These are phyloP conservation scores for Prunella fulvescens DNA, from an alignment of 2,113 vertebrate species.

Conservation along the genomic window DNA sequence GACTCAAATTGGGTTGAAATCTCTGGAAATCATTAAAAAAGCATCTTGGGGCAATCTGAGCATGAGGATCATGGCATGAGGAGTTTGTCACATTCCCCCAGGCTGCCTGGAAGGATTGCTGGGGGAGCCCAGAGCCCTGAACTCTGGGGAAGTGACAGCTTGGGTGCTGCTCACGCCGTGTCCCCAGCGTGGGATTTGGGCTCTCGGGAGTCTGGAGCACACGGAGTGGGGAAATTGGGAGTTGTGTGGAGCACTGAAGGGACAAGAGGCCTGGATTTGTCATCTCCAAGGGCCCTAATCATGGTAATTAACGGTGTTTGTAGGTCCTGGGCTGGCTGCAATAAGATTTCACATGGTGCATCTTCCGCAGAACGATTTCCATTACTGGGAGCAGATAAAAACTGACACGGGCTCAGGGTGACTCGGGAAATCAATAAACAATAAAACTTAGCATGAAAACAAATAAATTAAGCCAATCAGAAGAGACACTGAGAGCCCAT, in stretches of 20 bases:
- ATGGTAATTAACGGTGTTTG: neutral
- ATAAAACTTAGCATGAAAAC: slow-evolving; percentile 62
- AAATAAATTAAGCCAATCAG: slow-evolving; percentile 55
- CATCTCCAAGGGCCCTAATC: neutral
- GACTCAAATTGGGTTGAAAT: neutral
- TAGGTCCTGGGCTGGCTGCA: neutral
- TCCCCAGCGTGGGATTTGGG: rapidly evolving
- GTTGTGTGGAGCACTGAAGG: neutral
- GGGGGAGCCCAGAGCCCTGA: neutral
- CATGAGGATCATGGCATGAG: neutral
- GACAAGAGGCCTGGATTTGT: neutral
- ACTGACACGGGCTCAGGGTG: neutral
- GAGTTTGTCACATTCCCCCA: neutral
- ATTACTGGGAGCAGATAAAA: slow-evolving; percentile 46
- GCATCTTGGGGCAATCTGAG: neutral
- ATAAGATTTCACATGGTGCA: neutral
- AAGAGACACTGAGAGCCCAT: neutral
- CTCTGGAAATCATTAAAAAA: neutral
- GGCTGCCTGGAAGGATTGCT: neutral
- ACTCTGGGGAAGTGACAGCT: neutral
- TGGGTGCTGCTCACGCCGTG: neutral
- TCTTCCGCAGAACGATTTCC: neutral
- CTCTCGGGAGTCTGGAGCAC: neutral
- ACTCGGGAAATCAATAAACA: slow-evolving; percentile 62
- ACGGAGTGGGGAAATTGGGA: neutral